Percentiles rank a stretch among this genome's conserved stretches.
phyloP scores from a whole-genome alignment of 2,797 vertebrate species.

The Oreochromis grahami region DNA sequence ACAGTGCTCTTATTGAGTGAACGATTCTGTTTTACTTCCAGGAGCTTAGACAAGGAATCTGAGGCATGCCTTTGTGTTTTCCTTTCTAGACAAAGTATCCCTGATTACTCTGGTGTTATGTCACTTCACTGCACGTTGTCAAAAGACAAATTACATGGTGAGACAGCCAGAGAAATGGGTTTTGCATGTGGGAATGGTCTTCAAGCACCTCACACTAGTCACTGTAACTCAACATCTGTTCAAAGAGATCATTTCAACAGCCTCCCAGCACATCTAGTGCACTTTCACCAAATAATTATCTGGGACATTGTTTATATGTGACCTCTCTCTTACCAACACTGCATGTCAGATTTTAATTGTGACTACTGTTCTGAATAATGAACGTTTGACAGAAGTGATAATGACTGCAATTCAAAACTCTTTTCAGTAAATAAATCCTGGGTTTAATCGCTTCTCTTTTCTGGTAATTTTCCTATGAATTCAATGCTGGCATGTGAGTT shows the following conservation, averaged over 20 bases:
- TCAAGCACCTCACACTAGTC: constrained; percentile 34
- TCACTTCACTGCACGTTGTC: constrained; percentile 55
- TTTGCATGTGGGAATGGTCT: constrained; percentile 63
- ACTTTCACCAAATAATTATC: constrained; percentile 50
- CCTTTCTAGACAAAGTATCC: constrained; percentile 70
- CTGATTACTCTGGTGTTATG: constrained; percentile 70
- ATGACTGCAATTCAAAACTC: background rate
- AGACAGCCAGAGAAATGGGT: constrained; percentile 49
- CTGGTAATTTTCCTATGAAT: background rate
- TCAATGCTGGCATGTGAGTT: background rate
- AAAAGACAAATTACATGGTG: constrained; percentile 65
- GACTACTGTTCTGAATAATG: background rate
- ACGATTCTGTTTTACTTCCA: constrained; percentile 65
- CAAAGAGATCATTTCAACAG: constrained; percentile 56
- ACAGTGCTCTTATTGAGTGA: constrained; percentile 55
- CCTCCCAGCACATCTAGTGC: constrained; percentile 29
- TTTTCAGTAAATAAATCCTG: background rate
- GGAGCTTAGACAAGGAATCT: constrained; percentile 63
- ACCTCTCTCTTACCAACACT: background rate
- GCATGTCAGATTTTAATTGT: background rate
- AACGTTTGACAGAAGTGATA: background rate
- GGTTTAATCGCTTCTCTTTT: background rate
- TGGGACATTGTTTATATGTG: constrained; percentile 26
- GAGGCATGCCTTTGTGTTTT: constrained; percentile 66
- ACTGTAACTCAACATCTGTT: constrained; percentile 67